phyloP scores from a whole-genome alignment of 1,140 invertebrate genomes.

The Propsilocerus akamusi region DNA sequence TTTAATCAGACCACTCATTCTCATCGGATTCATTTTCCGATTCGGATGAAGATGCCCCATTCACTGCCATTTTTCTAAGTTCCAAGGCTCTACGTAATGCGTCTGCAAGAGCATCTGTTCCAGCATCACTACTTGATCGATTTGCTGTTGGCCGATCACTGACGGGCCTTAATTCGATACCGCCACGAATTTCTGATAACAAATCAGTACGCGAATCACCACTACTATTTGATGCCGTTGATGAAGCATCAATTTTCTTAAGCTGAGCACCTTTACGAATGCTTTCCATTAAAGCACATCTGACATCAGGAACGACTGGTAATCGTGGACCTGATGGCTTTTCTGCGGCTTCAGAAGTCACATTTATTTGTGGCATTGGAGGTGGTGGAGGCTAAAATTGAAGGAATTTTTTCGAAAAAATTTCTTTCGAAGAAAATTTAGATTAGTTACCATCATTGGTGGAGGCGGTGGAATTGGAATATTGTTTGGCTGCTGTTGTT shows the following conservation, averaged over 20 bases:
- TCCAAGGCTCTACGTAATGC: conserved; percentile 18
- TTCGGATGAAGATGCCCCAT: conserved; percentile 16
- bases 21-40: conserved; percentile 20
- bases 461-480: background rate
- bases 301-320: conserved; percentile 26
- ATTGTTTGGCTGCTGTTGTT: conserved; percentile 15
- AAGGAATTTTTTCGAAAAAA: background rate
- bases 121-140: conserved; percentile 9
- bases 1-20: conserved; percentile 19
- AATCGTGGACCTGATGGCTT: conserved; percentile 17
- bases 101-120: conserved; percentile 20
- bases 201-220: conserved; percentile 44
- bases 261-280: conserved; percentile 48
- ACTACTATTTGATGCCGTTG: conserved; percentile 16
- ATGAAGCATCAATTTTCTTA: conserved; percentile 38
- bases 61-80: conserved; percentile 5
- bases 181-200: conserved; percentile 60
- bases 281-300: conserved; percentile 53
- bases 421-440: background rate
- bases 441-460: background rate
- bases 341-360: conserved; percentile 17
- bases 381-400: conserved; percentile 12
- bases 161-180: conserved; percentile 49
- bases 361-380: conserved; percentile 10
- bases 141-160: conserved; percentile 10